Evolutionary conservation across 2,797 vertebrate species (phyloP).

Genomic region (Sylvia borin): DNA sequence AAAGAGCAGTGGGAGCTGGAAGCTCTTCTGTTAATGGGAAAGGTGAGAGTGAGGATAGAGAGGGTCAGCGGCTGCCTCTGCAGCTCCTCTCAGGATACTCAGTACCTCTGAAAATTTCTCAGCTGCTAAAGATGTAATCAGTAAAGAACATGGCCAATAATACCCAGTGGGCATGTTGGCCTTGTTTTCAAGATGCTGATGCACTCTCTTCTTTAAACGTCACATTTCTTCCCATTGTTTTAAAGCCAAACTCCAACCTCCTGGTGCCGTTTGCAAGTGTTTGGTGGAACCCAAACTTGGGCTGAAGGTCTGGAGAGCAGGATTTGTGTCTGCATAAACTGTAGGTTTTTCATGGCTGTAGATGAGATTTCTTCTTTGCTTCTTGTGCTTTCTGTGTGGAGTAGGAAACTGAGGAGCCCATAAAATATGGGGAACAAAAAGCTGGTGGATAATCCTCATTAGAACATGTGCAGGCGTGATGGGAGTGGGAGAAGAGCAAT

Average conservation of each 20-base stretch:
- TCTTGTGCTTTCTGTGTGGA: neutral
- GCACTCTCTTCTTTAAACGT: neutral
- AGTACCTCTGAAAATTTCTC: neutral
- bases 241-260: neutral
- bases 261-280: neutral
- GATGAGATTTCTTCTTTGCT: neutral
- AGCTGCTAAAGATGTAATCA: neutral
- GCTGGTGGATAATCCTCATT: neutral
- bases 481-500: neutral
- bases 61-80: neutral
- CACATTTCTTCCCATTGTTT: neutral
- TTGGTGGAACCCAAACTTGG: neutral
- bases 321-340: neutral
- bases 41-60: neutral
- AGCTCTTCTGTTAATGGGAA: neutral
- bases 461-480: neutral
- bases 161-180: neutral
- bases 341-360: neutral
- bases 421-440: neutral
- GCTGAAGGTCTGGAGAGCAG: neutral
- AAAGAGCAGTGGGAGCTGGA: neutral
- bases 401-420: neutral
- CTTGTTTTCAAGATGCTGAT: neutral
- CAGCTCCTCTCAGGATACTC: neutral
- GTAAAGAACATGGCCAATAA: neutral